Percentiles rank a stretch among this genome's conserved stretches.
phyloP scores from a whole-genome alignment of 1,140 invertebrate species.

The Megalopta genalis region DNA sequence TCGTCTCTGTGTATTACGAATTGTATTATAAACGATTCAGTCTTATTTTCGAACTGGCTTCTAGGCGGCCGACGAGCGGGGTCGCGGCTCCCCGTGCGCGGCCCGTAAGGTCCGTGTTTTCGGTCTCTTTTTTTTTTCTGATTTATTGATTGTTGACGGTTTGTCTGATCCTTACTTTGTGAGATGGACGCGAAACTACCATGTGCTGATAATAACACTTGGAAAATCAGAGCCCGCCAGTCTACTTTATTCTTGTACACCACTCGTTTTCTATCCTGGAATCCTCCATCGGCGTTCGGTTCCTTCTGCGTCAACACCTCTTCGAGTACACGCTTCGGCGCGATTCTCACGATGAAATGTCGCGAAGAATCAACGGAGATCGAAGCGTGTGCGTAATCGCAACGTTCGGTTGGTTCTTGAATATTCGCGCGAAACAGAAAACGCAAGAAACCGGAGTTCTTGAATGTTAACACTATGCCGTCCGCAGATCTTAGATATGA shows the following conservation, averaged over 20 bases:
- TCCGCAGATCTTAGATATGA: too few species aligned
- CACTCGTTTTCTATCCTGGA: too few species aligned
- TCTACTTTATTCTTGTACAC: not conserved
- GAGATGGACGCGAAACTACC: conserved; percentile 75
- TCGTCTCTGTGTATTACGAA: conserved; percentile 63
- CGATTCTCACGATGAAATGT: too few species aligned
- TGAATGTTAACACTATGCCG: too few species aligned
- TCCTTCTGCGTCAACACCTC: too few species aligned
- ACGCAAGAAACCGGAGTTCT: too few species aligned
- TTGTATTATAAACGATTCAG: conserved; percentile 51
- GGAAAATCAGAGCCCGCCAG: conserved; percentile 62
- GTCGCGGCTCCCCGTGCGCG: not conserved
- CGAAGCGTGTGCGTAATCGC: too few species aligned
- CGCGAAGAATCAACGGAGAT: too few species aligned
- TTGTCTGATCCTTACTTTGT: conserved; percentile 69
- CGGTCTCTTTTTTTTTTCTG: conserved; percentile 45
- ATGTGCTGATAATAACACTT: conserved; percentile 78
- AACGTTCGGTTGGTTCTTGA: too few species aligned
- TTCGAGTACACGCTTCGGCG: too few species aligned
- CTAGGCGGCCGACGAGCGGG: conserved; percentile 11
- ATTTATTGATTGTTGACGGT: conserved; percentile 68
- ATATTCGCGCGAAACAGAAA: too few species aligned
- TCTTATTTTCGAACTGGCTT: conserved; percentile 30
- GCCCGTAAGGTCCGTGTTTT: not conserved
- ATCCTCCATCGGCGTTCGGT: too few species aligned